Conservation (phyloP, 2,888 invertebrate species). For the Drosophila meridionalis region DNA sequence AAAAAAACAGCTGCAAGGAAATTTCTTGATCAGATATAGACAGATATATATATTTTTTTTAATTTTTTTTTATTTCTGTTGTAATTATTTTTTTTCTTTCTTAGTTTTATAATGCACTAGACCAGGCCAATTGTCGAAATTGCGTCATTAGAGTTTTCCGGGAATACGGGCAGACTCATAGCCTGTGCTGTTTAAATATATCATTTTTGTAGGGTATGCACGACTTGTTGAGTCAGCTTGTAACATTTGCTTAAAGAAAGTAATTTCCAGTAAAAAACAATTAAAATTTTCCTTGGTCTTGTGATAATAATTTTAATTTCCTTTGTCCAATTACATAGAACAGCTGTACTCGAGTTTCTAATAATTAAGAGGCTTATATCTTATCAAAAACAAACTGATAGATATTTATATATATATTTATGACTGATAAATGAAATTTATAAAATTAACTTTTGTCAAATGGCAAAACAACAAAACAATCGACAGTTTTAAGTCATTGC, state of each 20-base stretch:
- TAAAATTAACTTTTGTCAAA: slow-evolving; percentile 7
- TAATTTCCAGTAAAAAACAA: not conserved
- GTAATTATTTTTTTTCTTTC: not conserved
- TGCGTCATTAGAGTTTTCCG: slow-evolving; percentile 37
- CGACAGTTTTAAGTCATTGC: slow-evolving; percentile 41
- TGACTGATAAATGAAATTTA: slow-evolving; percentile 21
- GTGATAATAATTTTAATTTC: slow-evolving; percentile 5
- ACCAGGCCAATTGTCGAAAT: slow-evolving; percentile 1
- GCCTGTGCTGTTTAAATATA: slow-evolving; percentile 1
- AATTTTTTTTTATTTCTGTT: not conserved
- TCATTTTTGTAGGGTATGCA: not conserved
- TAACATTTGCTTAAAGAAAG: not conserved
- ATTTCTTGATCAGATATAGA: not conserved
- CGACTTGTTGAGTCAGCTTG: not conserved
- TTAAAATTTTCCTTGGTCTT: not conserved
- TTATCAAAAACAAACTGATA: slow-evolving; percentile 35
- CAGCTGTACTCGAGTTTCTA: slow-evolving; percentile 10
- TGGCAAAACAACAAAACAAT: slow-evolving; percentile 36
- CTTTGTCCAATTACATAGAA: slow-evolving; percentile 7
- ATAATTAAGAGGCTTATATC: slow-evolving; percentile 16
- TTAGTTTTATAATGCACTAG: slow-evolving; percentile 1
- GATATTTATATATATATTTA: slow-evolving; percentile 17
- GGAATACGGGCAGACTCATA: slow-evolving; percentile 9
- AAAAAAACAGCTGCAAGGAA: slow-evolving; percentile 3
- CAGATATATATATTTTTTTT: not conserved